Conservation (phyloP, 2,113 vertebrate genomes). For the Perca fluviatilis region DNA sequence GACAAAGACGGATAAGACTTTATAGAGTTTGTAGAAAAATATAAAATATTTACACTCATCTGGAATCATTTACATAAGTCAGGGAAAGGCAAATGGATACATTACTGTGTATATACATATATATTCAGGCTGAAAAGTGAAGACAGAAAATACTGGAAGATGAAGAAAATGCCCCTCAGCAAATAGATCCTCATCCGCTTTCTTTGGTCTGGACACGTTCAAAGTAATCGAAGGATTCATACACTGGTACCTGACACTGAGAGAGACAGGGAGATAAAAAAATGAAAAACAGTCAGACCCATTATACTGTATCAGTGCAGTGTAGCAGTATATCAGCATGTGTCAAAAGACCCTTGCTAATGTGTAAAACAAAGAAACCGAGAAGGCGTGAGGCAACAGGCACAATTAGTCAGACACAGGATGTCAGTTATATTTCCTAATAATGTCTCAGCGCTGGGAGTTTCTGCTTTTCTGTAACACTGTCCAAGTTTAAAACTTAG, state of each 20-base stretch:
- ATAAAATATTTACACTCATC: conserved; percentile 39
- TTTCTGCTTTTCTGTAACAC: no score
- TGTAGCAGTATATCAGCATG: neutral
- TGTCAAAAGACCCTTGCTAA: neutral
- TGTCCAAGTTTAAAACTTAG: neutral
- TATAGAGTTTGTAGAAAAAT: conserved; percentile 45
- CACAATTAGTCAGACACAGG: neutral
- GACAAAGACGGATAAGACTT: neutral
- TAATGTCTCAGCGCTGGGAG: neutral
- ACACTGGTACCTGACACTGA: conserved; percentile 71
- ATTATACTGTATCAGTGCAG: neutral
- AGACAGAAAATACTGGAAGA: accelerated
- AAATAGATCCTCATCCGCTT: conserved; percentile 25
- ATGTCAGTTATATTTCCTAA: conserved; percentile 3
- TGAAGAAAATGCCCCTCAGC: neutral
- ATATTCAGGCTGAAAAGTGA: conserved; percentile 11
- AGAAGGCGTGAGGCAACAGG: neutral
- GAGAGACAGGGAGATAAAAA: conserved; percentile 28
- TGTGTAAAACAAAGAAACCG: neutral
- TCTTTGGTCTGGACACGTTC: conserved; percentile 47
- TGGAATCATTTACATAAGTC: neutral
- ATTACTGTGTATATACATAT: neutral
- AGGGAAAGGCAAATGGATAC: neutral
- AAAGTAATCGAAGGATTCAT: conserved; percentile 74
- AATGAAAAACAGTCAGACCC: neutral